Evolutionary conservation across 2,113 vertebrate species (phyloP).

Genomic region (Scytalopus superciliaris): DNA sequence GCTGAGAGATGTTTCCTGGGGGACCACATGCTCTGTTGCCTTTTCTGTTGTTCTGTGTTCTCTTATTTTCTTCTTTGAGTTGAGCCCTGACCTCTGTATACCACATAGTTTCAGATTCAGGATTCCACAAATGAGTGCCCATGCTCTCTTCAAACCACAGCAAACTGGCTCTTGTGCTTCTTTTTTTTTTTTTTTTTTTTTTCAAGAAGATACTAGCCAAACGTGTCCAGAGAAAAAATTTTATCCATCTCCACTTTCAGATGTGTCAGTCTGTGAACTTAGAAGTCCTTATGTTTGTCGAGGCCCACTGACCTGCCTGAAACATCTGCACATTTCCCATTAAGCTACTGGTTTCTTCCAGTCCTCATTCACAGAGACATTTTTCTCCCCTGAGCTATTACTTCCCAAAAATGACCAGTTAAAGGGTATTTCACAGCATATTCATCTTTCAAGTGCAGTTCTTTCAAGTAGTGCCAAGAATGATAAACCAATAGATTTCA

Average conservation of each 20-base stretch:
- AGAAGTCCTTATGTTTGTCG: neutral
- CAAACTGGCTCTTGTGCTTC: neutral
- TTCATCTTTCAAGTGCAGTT: slow-evolving; percentile 30
- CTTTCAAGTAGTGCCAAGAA: slow-evolving; percentile 45
- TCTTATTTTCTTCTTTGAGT: neutral
- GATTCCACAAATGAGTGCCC: no score
- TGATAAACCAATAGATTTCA: slow-evolving; percentile 33
- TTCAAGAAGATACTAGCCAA: neutral
- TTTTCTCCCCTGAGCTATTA: slow-evolving; percentile 22
- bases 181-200: neutral
- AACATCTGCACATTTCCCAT: neutral
- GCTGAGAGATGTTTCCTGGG: neutral
- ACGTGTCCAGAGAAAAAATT: neutral
- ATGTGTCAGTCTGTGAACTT: neutral
- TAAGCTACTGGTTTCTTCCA: neutral
- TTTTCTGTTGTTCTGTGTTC: neutral
- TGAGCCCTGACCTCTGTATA: neutral
- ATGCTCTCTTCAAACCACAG: neutral
- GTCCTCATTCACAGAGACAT: slow-evolving; percentile 5
- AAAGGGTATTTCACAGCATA: slow-evolving; percentile 37
- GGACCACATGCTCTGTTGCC: neutral
- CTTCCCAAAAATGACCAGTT: slow-evolving; percentile 14
- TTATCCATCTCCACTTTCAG: neutral
- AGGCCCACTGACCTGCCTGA: neutral
- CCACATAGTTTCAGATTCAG: neutral